Conservation (phyloP, 1,140 invertebrate genomes). For the Caenorhabditis briggsae region DNA sequence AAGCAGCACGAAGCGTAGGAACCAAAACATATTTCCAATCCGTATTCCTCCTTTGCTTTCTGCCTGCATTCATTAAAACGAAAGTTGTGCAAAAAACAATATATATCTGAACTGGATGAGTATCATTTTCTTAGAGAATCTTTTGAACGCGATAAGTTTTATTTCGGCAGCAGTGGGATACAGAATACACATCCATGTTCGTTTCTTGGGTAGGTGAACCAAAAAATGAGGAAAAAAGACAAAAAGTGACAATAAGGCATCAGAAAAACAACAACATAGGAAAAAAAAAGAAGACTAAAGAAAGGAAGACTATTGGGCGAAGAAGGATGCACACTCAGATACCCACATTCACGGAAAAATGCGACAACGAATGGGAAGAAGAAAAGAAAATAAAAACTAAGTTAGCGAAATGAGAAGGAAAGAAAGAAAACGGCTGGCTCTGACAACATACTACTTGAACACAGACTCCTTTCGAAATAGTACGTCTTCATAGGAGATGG, state of each 20-base stretch:
- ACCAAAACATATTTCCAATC: not conserved
- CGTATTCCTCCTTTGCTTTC: not conserved
- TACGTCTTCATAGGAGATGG: not conserved
- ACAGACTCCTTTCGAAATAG: not conserved
- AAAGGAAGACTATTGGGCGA: not conserved
- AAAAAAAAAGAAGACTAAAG: not conserved
- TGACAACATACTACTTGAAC: not conserved
- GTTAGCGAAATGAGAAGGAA: constrained; percentile 24
- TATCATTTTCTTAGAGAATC: no score
- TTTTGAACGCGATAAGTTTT: no score
- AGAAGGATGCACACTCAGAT: constrained; percentile 11
- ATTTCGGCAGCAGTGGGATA: no score
- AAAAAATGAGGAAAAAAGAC: not conserved
- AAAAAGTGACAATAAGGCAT: constrained; percentile 1
- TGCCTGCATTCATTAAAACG: not conserved
- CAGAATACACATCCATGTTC: no score
- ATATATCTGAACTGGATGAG: no score
- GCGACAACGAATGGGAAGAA: not conserved
- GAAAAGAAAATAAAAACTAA: constrained; percentile 46
- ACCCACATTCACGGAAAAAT: constrained; percentile 43
- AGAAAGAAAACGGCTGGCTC: not conserved
- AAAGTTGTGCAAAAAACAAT: not conserved
- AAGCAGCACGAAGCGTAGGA: not conserved
- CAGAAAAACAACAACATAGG: constrained; percentile 15
- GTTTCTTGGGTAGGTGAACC: not conserved